Conservation (phyloP, 2,888 invertebrate genomes). For the Theretra japonica region DNA sequence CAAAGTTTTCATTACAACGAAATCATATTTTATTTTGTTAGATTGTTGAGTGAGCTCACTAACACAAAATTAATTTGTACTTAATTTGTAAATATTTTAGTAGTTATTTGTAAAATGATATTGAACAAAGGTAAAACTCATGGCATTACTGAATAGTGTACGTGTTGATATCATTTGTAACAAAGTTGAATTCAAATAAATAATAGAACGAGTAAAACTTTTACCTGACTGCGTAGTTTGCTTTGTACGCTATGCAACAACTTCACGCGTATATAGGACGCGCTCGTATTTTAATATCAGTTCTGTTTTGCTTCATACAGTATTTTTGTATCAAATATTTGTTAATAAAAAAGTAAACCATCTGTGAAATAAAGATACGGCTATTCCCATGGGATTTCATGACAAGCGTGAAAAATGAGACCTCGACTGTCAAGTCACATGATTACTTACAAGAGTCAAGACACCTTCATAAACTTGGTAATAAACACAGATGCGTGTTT, state of each 20-base stretch:
- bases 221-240: background rate
- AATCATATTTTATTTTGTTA: background rate
- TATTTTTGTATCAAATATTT: no score
- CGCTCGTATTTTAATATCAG: background rate
- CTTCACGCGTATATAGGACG: background rate
- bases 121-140: background rate
- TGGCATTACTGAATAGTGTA: no score
- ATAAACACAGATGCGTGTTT: conserved; percentile 49
- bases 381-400: background rate
- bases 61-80: background rate
- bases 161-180: background rate
- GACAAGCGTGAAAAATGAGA: conserved; percentile 6
- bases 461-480: conserved; percentile 32
- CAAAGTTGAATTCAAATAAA: background rate
- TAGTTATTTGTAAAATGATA: background rate
- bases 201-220: background rate
- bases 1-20: no score
- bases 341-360: background rate
- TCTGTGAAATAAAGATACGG: conserved; percentile 2
- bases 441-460: conserved; percentile 4
- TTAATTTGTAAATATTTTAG: background rate
- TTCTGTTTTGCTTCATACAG: background rate
- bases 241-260: background rate
- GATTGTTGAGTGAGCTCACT: background rate
- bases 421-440: background rate